Percentiles rank a stretch among this genome's conserved stretches.
Conservation (phyloP, 2,888 invertebrate genomes). For the Macropis europaea region DNA sequence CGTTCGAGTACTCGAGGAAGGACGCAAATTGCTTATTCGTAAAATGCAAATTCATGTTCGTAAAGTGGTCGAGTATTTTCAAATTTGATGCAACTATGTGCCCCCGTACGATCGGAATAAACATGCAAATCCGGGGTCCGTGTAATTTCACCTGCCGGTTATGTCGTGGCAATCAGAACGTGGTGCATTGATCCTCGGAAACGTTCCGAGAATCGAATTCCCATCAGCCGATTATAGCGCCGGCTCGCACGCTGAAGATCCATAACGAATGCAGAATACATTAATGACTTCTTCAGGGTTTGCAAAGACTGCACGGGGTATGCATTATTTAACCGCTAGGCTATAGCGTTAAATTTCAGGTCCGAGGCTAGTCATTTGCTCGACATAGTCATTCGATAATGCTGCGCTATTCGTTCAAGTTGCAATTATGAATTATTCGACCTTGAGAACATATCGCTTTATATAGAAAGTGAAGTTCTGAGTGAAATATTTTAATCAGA, state of each 20-base stretch:
- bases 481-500: no score
- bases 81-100: constrained; percentile 6
- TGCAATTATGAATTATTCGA: no score
- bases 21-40: constrained; percentile 7
- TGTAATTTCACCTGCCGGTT: constrained; percentile 25
- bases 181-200: constrained; percentile 27
- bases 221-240: constrained; percentile 35
- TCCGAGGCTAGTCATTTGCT: background rate
- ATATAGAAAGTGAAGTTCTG: no score
- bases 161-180: constrained; percentile 29
- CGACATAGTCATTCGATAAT: background rate
- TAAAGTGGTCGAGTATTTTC: background rate
- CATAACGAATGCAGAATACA: constrained; percentile 36
- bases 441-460: no score
- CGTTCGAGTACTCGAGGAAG: background rate
- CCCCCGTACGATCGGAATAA: background rate
- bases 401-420: background rate
- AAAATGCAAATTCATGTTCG: constrained; percentile 10
- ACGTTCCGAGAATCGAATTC: constrained; percentile 55
- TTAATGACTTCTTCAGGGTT: constrained; percentile 44
- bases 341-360: constrained; percentile 26
- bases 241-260: constrained; percentile 25
- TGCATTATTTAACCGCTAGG: constrained; percentile 38
- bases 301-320: constrained; percentile 2
- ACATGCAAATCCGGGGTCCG: constrained; percentile 1